These are phyloP conservation scores for Varanus salvator DNA, from an alignment of 2,113 vertebrate genomes.

Conservation along the genomic window DNA sequence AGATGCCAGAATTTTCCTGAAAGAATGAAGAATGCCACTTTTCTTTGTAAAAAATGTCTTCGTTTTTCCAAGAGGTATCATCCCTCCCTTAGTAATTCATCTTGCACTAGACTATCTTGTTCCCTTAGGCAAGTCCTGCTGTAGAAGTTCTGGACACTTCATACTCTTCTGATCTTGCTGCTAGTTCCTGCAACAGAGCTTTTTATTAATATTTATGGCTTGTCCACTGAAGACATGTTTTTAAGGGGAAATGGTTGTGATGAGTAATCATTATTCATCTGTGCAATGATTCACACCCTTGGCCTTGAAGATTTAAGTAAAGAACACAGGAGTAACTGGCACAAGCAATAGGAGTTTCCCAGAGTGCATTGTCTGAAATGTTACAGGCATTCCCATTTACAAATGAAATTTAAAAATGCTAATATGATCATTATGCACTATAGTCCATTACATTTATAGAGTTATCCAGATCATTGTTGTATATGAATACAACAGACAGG, in stretches of 20 bases:
- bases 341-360: slow-evolving; percentile 52
- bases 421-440: slow-evolving; percentile 23
- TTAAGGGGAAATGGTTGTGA: slow-evolving; percentile 31
- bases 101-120: slow-evolving; percentile 33
- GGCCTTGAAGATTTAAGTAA: slow-evolving; percentile 59
- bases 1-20: background rate
- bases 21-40: background rate
- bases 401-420: slow-evolving; percentile 46
- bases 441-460: slow-evolving; percentile 22
- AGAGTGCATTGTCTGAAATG: slow-evolving; percentile 61
- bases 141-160: slow-evolving; percentile 47
- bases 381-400: slow-evolving; percentile 37
- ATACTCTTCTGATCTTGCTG: slow-evolving; percentile 61
- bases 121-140: slow-evolving; percentile 57
- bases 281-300: slow-evolving; percentile 61
- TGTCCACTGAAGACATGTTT: slow-evolving; percentile 63
- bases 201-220: slow-evolving; percentile 76
- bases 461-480: background rate
- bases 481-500: background rate
- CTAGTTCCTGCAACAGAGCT: slow-evolving; percentile 55
- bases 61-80: slow-evolving; percentile 46
- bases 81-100: slow-evolving; percentile 39
- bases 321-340: slow-evolving; percentile 49
- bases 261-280: slow-evolving; percentile 68
- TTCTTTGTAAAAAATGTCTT: slow-evolving; percentile 21